Evolutionary conservation across 2,797 vertebrate genomes (phyloP).

Genomic region (Dendrocincla tyrannina): DNA sequence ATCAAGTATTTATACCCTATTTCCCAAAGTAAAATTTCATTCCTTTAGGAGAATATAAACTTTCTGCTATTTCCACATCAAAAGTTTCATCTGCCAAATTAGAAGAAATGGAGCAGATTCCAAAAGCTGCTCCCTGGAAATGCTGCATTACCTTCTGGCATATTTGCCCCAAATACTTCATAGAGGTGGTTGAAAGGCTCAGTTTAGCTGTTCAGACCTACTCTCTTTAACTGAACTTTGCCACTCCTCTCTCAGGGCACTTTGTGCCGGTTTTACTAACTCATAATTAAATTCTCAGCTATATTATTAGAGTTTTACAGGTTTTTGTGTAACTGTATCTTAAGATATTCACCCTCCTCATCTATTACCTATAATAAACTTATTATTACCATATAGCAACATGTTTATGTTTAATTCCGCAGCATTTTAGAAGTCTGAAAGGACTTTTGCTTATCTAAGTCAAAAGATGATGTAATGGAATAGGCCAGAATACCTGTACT

Average conservation of each 20-base stretch:
- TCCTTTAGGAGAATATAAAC: not conserved
- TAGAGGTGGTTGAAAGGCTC: not conserved
- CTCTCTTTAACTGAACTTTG: not conserved
- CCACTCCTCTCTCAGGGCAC: not conserved
- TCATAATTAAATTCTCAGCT: not conserved
- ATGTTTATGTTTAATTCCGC: not conserved
- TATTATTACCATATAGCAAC: not conserved
- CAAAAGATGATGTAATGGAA: not conserved
- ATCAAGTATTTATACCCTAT: not conserved
- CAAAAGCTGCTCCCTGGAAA: not conserved
- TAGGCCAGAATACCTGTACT: not conserved
- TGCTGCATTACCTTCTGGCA: not conserved
- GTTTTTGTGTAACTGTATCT: not conserved
- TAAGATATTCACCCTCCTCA: not conserved
- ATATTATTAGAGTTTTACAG: not conserved
- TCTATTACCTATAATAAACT: not conserved
- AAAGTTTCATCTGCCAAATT: not conserved
- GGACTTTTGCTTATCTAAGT: not conserved
- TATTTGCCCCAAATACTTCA: not conserved
- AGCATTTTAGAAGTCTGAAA: not conserved
- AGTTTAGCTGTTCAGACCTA: not conserved
- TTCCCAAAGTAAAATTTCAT: not conserved
- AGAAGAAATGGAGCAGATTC: not conserved
- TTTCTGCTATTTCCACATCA: not conserved
- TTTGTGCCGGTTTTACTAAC: not conserved